A percentile compares a stretch with the other conserved stretches of the same genome.
These are phyloP conservation scores for Holacanthus passer DNA, from an alignment of 2,113 vertebrate species.

Conservation along the genomic window DNA sequence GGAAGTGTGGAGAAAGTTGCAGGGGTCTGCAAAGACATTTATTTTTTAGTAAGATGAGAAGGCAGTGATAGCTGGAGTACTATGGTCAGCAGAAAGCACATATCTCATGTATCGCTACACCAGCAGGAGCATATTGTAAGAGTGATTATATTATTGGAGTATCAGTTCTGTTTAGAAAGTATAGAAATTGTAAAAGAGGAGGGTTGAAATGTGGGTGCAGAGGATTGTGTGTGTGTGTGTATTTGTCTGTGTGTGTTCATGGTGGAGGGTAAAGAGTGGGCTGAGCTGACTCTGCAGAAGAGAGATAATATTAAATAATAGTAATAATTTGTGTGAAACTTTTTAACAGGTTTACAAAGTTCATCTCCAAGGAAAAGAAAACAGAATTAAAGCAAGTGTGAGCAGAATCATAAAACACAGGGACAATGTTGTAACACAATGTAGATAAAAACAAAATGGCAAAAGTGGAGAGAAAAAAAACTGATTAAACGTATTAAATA, in stretches of 20 bases:
- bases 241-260: slow-evolving; percentile 6
- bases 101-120: slow-evolving; percentile 30
- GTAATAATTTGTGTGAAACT: not conserved
- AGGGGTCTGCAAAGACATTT: slow-evolving; percentile 18
- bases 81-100: slow-evolving; percentile 36
- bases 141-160: slow-evolving; percentile 16
- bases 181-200: not conserved
- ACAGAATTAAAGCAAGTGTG: not conserved
- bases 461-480: not conserved
- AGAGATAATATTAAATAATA: not conserved
- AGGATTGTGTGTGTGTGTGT: not conserved
- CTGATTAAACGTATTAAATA: not conserved
- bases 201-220: not conserved
- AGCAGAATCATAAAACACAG: not conserved
- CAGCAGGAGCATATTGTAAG: slow-evolving; percentile 31
- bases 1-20: slow-evolving; percentile 50
- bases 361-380: not conserved
- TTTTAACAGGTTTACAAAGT: not conserved
- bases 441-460: not conserved
- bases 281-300: not conserved
- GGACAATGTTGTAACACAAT: not conserved
- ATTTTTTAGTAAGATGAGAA: slow-evolving; percentile 58
- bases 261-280: accelerated
- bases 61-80: slow-evolving; percentile 13
- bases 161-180: slow-evolving; percentile 11